A percentile compares a stretch with the other conserved stretches of the same genome.
These are phyloP conservation scores for Norana najaformis DNA, from an alignment of 2,888 invertebrate species.

Conservation along the genomic window DNA sequence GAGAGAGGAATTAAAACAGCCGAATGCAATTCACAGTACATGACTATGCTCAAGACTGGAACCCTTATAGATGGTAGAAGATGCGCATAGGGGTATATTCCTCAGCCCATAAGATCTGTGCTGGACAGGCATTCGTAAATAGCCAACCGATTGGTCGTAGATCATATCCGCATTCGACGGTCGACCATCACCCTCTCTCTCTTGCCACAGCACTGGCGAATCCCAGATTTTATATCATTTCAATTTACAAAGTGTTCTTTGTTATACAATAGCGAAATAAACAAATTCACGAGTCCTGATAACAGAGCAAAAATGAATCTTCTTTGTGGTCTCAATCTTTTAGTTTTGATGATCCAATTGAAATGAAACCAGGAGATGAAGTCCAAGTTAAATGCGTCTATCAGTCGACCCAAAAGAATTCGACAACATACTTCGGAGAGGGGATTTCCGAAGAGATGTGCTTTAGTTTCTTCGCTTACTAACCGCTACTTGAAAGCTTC, in stretches of 20 bases:
- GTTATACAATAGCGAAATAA: too few species aligned
- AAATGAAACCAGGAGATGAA: slow-evolving; percentile 47
- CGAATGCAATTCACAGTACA: too few species aligned
- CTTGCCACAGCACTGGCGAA: background rate
- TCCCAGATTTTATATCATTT: too few species aligned
- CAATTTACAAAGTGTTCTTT: too few species aligned
- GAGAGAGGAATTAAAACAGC: background rate
- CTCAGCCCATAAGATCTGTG: too few species aligned
- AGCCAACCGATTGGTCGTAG: background rate
- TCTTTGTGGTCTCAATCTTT: background rate
- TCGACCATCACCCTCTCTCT: background rate
- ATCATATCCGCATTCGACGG: background rate
- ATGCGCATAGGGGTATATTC: too few species aligned
- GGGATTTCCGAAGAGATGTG: slow-evolving; percentile 53
- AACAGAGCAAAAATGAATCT: background rate
- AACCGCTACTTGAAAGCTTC: slow-evolving; percentile 41
- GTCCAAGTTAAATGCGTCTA: slow-evolving; percentile 45
- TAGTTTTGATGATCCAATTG: slow-evolving; percentile 45
- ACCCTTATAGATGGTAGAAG: too few species aligned
- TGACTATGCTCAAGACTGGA: too few species aligned
- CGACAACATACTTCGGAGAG: slow-evolving; percentile 45
- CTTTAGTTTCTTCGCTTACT: slow-evolving; percentile 48
- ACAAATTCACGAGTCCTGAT: background rate
- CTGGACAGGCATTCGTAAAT: background rate
- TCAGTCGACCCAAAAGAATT: slow-evolving; percentile 39